Base-by-base conservation (phyloP, 2,797 vertebrate species). In the Chrosomus eos region DNA sequence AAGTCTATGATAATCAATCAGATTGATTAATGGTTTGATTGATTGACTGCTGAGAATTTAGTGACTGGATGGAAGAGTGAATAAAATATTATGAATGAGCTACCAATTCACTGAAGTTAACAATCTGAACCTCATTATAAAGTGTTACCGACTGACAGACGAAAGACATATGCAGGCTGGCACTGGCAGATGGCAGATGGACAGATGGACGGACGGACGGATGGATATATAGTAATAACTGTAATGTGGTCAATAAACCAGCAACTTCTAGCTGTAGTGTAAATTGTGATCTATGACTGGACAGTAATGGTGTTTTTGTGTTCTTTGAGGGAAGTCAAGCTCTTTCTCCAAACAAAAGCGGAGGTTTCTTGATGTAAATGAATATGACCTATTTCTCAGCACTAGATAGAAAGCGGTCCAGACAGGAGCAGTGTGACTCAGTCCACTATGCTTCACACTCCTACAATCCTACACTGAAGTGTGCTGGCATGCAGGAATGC, bases 371-470 rank as follows among this genome's bases (percentile, higher is more conserved):
- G n/a, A 74, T 53, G 53, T 60, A 55, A 67, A 58, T 84, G 80
- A 79, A 76, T 72, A 84, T 79, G 82, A 86, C 84, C 82, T 55
- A 38, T 80, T 85, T 88, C 31, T 71, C 48, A 87, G 48, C 10
- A 43, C 31, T 40, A 70, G 88, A 90, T 83, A 40, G 40, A 90
- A 36, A 88, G 64, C 62, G 72, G 51, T 43, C 40, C 66, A 78
- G 88, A 88, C 89, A 87, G 84, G 72, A 68, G 67, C 72, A 70
- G 81, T 36, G 78, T 89, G 90, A 91, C 75, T 85, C 85, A 85
- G 78, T 82, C 74, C 40, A 48, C 86, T 81, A 18, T 48, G 79
- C 70, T 80, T 86, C 72, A 83, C 77, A 86, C 85, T 86, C 84
- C 77, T 74, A 89, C 80, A 45, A n/a, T 78, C 23, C 53, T 51